Conservation (phyloP, 2,797 vertebrate species). For the Eulemur albifrons region DNA sequence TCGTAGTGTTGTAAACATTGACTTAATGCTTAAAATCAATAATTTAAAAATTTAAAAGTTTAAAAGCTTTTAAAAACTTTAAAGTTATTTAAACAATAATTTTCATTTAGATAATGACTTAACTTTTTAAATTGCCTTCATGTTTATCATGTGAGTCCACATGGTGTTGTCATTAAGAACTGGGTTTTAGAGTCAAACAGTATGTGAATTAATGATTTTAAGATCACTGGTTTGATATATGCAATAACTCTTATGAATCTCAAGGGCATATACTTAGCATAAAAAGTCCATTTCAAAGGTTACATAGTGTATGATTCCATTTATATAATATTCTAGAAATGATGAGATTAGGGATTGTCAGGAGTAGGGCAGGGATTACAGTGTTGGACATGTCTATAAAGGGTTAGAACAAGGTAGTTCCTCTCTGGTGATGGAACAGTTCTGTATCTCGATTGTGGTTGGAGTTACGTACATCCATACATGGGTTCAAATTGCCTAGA, state of each 20-base stretch:
- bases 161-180: neutral
- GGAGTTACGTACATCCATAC: neutral
- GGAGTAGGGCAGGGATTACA: neutral
- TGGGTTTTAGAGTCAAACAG: neutral
- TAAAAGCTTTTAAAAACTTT: too few species aligned
- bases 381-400: neutral
- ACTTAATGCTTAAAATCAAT: neutral
- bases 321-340: neutral
- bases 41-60: neutral
- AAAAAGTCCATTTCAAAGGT: conserved; percentile 9
- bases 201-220: neutral
- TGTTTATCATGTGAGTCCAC: neutral
- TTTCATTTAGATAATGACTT: conserved; percentile 25
- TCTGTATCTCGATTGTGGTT: neutral
- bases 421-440: neutral
- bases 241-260: neutral
- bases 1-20: neutral
- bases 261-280: neutral
- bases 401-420: neutral
- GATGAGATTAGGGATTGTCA: neutral
- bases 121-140: conserved; percentile 5
- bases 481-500: neutral
- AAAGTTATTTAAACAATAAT: neutral
- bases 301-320: neutral
- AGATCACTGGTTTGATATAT: neutral